Base-by-base conservation (phyloP, 2,888 invertebrate species). In the Noctua pronuba region DNA sequence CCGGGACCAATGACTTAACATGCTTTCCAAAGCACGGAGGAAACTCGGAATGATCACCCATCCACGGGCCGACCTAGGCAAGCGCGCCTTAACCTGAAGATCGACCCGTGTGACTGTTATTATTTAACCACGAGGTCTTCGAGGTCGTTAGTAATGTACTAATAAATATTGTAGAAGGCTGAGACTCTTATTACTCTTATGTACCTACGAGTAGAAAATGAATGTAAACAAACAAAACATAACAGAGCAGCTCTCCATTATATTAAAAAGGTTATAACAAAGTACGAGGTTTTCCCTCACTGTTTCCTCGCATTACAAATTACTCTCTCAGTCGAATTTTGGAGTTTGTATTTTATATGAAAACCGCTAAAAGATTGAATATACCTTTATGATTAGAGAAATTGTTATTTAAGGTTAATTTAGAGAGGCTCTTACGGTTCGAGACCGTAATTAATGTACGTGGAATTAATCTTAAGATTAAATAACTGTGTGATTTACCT, bases 241-340 rank as follows among this genome's bases (percentile, higher is more conserved):
- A 41, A 31, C 75, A 49, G 13, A 31, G n/a, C 18, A 21, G 28
- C 38, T 62, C n/a, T 62, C 31, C 58, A 58, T 73, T 21, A 35
- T 58, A 58, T 64, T 41, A 49, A 41, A 60, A 49, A 49, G 31
- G 49, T 41, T 75, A 13, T n/a, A 49, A 62, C 18, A 62, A 62
- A 49, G 24, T 24, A 75, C 13, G n/a, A 21, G 18, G 38, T 52
- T 77, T 52, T 35, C n/a, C 11, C 11, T n/a, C 31, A 21, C 28
- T 44, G 21, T 77, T 64, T 64, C 11, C 62, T 77, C 16, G 44
- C 11, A 44, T 77, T 64, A 52, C 52, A 65, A 52, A 16, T 11
- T 3, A 44, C 28, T 55, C n/a, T 52, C 31, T 77, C 24, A 65
- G 46, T 28, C 38, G 28, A 77, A 44, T 18, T 62, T 60, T 10